Base-by-base conservation (phyloP, 92 coral and sea anemone species). In the Porites lobata region DNA sequence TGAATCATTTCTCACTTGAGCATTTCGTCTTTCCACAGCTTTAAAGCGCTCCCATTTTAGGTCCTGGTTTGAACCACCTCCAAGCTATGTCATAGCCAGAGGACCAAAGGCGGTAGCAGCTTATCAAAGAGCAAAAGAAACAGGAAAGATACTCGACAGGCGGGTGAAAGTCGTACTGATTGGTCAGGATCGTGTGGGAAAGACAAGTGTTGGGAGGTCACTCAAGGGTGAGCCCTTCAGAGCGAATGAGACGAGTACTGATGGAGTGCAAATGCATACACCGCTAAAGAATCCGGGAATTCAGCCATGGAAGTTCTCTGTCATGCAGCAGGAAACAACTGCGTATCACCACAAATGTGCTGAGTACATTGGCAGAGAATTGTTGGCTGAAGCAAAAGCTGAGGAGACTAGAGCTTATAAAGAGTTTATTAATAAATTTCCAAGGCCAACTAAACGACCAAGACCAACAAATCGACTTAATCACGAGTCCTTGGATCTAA, bases 141-240 rank as follows among this genome's bases (percentile, higher is more conserved):
- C 43, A 47, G 84, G 75, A 43, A 65, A 51, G 62, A 79, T 71
- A 66, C 57, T 11, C 7, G 84, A 79, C 74, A 65, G 61, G 32
- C 72, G 84, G 3, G 84, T 79, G 32, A 65, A 68, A 50, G 66
- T 79, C 14, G 20, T 79, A 22, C 62, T 79, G 13, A 79, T 79
- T 65, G 84, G 84, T n/a, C 84, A 79, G 61, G 84, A 79, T 18
- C 84, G 84, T 5, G 84, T 79, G 7, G 84, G 84, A 47, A 79
- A 79, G 74, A 79, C 84, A 4, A 79, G 84, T 21, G 43, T 79
- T 15, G 75, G 63, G 1, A 43, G 84, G 53, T 79, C 84, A 32
- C 84, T 79, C 1, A 79, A 79, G 18, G 84, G 84, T 15, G 84
- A 79, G 15, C 43, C 29, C 18, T 79, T 79, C 21, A 15, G 52